phyloP scores from a whole-genome alignment of 2,888 invertebrate genomes.

The Caenorhabditis panamensis region DNA sequence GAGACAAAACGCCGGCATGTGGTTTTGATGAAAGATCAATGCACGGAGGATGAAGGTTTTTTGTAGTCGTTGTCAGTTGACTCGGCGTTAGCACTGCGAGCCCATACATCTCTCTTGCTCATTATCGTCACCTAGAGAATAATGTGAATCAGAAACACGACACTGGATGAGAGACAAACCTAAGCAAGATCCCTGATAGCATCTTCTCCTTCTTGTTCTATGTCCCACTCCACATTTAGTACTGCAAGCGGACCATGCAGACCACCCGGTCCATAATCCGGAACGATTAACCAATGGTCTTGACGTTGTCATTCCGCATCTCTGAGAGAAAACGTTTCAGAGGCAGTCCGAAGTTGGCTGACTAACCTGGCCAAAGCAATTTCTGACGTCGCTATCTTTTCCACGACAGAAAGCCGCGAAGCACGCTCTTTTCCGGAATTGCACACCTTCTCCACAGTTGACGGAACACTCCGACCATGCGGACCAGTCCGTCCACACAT shows the following conservation, averaged over 20 bases:
- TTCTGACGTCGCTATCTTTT: slow-evolving; percentile 58
- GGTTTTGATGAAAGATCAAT: slow-evolving; percentile 51
- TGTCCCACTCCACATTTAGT: slow-evolving; percentile 59
- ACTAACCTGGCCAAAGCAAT: slow-evolving; percentile 57
- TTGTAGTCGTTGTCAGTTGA: slow-evolving; percentile 16
- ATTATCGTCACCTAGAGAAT: slow-evolving; percentile 46
- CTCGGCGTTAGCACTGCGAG: slow-evolving; percentile 33
- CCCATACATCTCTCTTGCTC: slow-evolving; percentile 56
- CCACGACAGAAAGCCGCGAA: slow-evolving; percentile 58
- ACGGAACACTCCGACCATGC: slow-evolving; percentile 65
- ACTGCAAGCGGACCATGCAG: slow-evolving; percentile 58
- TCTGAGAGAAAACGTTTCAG: neutral
- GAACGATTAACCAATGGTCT: slow-evolving; percentile 25
- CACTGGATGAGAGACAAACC: slow-evolving; percentile 4
- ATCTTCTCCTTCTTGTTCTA: slow-evolving; percentile 53
- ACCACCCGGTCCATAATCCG: slow-evolving; percentile 62
- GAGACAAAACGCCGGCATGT: slow-evolving; percentile 34
- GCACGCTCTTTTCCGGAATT: slow-evolving; percentile 62
- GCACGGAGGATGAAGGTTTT: slow-evolving; percentile 4
- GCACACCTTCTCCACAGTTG: slow-evolving; percentile 61
- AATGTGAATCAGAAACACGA: neutral
- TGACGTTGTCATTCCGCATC: slow-evolving; percentile 31
- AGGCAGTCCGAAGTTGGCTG: neutral
- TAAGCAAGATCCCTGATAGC: slow-evolving; percentile 58
- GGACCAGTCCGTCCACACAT: slow-evolving; percentile 60